A percentile compares a stretch with the other conserved stretches of the same genome.
Conservation (phyloP, 2,797 vertebrate species). For the Acipenser ruthenus region DNA sequence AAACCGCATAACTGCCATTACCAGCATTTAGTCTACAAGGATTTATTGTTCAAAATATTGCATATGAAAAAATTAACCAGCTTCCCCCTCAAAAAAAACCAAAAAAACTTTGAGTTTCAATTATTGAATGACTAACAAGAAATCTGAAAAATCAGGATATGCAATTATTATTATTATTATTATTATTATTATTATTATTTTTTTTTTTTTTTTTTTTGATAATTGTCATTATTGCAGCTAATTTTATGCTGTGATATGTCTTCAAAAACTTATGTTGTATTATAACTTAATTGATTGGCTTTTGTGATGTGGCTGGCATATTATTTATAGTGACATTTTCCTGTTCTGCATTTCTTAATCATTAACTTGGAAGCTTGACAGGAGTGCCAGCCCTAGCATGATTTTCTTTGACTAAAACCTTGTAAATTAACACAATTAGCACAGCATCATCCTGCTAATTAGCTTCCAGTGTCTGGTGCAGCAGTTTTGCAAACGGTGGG, state of each 20-base stretch:
- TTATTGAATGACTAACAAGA: too few species aligned
- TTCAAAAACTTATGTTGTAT: background rate
- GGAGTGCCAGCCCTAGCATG: constrained; percentile 78
- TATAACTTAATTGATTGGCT: constrained; percentile 4
- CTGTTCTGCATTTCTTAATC: constrained; percentile 78
- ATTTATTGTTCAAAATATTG: too few species aligned
- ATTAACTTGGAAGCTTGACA: constrained; percentile 85
- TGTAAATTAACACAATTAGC: constrained; percentile 99
- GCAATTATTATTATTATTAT: background rate
- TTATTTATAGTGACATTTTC: constrained; percentile 19
- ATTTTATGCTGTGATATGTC: background rate
- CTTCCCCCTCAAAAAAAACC: too few species aligned
- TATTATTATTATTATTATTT: background rate
- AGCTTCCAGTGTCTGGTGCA: constrained; percentile 80
- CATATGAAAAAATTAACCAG: too few species aligned
- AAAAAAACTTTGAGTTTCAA: too few species aligned
- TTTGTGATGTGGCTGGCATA: constrained; percentile 24
- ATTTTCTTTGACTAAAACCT: constrained; percentile 96
- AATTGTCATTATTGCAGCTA: background rate
- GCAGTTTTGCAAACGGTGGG: constrained; percentile 76
- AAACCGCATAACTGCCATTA: too few species aligned
- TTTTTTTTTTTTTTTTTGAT: background rate
- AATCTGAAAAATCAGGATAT: too few species aligned
- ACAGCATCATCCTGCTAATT: constrained; percentile 96
- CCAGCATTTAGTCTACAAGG: too few species aligned